Conservation (phyloP, 2,113 vertebrate genomes). For the Melanostigma gelatinosum region DNA sequence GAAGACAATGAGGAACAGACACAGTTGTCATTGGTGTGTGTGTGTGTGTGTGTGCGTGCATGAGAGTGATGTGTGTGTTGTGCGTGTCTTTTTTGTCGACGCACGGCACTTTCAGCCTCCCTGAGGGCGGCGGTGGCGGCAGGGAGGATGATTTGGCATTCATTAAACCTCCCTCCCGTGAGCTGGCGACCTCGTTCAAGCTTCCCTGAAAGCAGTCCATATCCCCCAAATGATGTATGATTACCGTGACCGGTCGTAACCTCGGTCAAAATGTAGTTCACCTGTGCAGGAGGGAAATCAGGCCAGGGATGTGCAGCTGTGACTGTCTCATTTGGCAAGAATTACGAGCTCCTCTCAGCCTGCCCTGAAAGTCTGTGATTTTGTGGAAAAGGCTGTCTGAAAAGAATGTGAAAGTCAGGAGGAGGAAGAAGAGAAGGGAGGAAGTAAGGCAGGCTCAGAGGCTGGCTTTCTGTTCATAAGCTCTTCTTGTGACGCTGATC, state of each 20-base stretch:
- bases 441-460: not conserved
- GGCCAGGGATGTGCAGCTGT: constrained; percentile 51
- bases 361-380: constrained; percentile 32
- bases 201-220: constrained; percentile 46
- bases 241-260: constrained; percentile 53
- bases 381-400: constrained; percentile 5
- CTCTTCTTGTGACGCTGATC: not conserved
- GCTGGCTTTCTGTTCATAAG: constrained; percentile 12
- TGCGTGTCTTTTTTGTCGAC: constrained; percentile 17
- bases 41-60: constrained; percentile 14
- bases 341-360: constrained; percentile 21
- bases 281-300: constrained; percentile 52
- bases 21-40: constrained; percentile 24
- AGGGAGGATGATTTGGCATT: constrained; percentile 59
- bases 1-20: constrained; percentile 54
- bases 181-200: constrained; percentile 40
- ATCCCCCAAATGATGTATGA: constrained; percentile 59
- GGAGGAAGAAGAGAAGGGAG: not conserved
- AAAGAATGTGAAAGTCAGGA: constrained; percentile 12
- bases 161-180: constrained; percentile 54
- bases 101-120: constrained; percentile 32
- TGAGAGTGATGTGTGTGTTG: constrained; percentile 9
- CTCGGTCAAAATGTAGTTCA: constrained; percentile 54
- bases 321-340: constrained; percentile 51
- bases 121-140: constrained; percentile 29